Evolutionary conservation across 2,888 invertebrate genomes (phyloP).

Genomic region (Volucella inanis): DNA sequence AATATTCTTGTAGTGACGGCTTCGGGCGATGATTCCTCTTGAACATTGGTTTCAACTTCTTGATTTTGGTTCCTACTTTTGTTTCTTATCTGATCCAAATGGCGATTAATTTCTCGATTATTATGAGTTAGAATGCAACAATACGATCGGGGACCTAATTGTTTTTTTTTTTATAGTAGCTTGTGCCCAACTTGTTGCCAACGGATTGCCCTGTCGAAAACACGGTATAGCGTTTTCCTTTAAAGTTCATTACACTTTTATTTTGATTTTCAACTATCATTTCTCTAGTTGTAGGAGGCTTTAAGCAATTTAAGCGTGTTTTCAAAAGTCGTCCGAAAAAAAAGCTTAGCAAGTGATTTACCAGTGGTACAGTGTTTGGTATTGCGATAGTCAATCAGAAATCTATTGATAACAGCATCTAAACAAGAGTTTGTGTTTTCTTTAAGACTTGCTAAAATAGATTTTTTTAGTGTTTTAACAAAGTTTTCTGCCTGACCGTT

Average conservation of each 20-base stretch:
- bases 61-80: background rate
- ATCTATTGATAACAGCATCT: constrained; percentile 53
- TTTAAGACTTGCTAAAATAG: constrained; percentile 48
- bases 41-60: constrained; percentile 11
- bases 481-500: constrained; percentile 77
- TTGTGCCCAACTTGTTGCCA: constrained; percentile 60
- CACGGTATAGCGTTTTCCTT: constrained; percentile 47
- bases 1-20: constrained; percentile 7
- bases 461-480: constrained; percentile 76
- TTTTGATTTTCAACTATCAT: constrained; percentile 44
- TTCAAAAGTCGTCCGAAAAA: constrained; percentile 53
- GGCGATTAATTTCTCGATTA: background rate
- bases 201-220: constrained; percentile 56
- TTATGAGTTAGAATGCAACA: constrained; percentile 37
- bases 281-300: constrained; percentile 49
- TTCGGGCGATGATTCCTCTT: background rate
- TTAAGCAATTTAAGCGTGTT: constrained; percentile 51
- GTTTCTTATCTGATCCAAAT: constrained; percentile 36
- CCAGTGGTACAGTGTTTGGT: constrained; percentile 61
- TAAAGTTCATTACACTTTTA: constrained; percentile 37
- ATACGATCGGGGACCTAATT: constrained; percentile 57
- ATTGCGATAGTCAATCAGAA: constrained; percentile 59
- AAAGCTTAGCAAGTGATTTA: constrained; percentile 66
- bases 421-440: constrained; percentile 28
- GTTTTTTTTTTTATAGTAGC: constrained; percentile 60